These are phyloP conservation scores for Isotomurus palustris DNA, from an alignment of 2,888 invertebrate genomes.

Conservation along the genomic window DNA sequence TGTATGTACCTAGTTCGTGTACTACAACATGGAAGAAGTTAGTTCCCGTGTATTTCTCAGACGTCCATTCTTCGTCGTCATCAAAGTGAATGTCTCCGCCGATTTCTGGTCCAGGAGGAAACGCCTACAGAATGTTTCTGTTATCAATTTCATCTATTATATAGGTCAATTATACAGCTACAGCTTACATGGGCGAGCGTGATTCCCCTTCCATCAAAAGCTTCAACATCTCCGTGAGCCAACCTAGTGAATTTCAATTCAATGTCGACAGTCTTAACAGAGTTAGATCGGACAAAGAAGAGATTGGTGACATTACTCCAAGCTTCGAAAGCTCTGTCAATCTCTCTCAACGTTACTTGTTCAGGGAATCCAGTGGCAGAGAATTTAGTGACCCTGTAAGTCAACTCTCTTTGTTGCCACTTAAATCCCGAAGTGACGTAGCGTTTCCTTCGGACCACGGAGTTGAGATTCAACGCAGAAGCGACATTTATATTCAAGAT, in stretches of 20 bases:
- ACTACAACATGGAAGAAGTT: slow-evolving; percentile 28
- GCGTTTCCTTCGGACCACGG: slow-evolving; percentile 16
- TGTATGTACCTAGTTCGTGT: slow-evolving; percentile 14
- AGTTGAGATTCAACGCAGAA: not conserved
- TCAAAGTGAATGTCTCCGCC: slow-evolving; percentile 31
- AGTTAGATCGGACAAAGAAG: slow-evolving; percentile 10
- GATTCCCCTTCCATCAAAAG: slow-evolving; percentile 26
- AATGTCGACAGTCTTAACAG: slow-evolving; percentile 19
- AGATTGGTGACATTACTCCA: slow-evolving; percentile 28
- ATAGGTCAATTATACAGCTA: not conserved
- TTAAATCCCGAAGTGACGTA: slow-evolving; percentile 23
- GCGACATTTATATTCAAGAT: slow-evolving; percentile 18
- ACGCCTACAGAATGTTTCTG: too few species aligned
- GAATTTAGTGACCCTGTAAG: slow-evolving; percentile 17
- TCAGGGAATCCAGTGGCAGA: slow-evolving; percentile 23
- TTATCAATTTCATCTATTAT: not conserved
- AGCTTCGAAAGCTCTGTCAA: slow-evolving; percentile 22
- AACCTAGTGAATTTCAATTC: slow-evolving; percentile 25
- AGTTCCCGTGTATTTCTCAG: slow-evolving; percentile 18
- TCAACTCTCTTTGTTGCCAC: slow-evolving; percentile 25
- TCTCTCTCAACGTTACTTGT: slow-evolving; percentile 18
- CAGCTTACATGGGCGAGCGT: slow-evolving; percentile 20
- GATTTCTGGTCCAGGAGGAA: slow-evolving; percentile 29
- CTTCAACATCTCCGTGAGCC: slow-evolving; percentile 29
- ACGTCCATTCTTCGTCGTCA: slow-evolving; percentile 33